Evolutionary conservation across 1,140 invertebrate species (phyloP).

Genomic region (Bactericera cockerelli): DNA sequence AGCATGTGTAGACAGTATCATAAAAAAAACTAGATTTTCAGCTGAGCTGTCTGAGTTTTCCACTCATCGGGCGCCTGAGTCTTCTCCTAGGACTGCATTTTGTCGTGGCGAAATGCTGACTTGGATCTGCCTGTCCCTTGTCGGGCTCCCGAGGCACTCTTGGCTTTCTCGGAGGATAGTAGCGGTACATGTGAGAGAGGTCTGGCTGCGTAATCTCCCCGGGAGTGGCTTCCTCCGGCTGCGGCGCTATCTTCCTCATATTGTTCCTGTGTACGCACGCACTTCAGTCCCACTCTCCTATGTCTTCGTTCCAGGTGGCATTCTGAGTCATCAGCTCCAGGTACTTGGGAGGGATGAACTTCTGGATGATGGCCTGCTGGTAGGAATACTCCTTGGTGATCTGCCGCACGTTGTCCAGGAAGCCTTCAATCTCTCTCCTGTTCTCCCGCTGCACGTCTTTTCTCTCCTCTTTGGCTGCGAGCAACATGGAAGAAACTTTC

Average conservation of each 20-base stretch:
- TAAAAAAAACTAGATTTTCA: too few relatives aligned
- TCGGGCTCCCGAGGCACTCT: neutral
- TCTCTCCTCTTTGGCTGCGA: slow-evolving; percentile 70
- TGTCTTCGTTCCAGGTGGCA: slow-evolving; percentile 94
- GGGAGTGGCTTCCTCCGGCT: neutral
- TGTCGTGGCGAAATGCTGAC: neutral
- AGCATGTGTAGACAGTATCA: too few relatives aligned
- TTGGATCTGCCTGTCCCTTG: neutral
- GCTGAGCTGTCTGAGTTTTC: too few relatives aligned
- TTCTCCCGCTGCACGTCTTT: slow-evolving; percentile 84
- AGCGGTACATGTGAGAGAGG: neutral
- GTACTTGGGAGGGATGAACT: slow-evolving; percentile 86
- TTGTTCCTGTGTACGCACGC: slow-evolving; percentile 99
- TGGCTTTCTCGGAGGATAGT: slow-evolving; percentile 1
- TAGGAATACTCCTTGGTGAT: slow-evolving; percentile 80
- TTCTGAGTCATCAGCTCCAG: slow-evolving; percentile 83
- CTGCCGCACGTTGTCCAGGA: slow-evolving; percentile 80
- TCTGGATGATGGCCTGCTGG: slow-evolving; percentile 68
- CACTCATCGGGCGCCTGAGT: too few relatives aligned
- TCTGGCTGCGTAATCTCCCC: neutral
- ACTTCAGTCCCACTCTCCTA: slow-evolving; percentile 97
- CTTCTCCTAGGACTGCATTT: neutral
- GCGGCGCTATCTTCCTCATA: slow-evolving; percentile 52
- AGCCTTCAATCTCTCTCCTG: slow-evolving; percentile 88
- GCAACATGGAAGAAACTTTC: slow-evolving; percentile 63